Evolutionary conservation across 1,140 invertebrate species (phyloP).

Genomic region (Helicoverpa armigera): DNA sequence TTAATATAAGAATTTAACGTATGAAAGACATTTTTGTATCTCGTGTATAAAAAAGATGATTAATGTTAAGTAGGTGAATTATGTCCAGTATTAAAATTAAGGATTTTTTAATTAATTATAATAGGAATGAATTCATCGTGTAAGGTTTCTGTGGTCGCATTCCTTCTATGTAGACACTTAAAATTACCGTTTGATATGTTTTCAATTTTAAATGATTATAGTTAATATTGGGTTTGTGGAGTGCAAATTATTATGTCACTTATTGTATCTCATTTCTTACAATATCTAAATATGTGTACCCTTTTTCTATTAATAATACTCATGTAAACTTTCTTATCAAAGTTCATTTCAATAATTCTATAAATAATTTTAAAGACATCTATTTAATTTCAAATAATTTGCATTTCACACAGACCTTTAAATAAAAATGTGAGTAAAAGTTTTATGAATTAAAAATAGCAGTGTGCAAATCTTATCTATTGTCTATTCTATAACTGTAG

Average conservation of each 20-base stretch:
- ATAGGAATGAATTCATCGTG: conserved; percentile 47
- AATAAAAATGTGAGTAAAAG: conserved; percentile 22
- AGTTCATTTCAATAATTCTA: not conserved
- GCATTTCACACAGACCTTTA: conserved; percentile 22
- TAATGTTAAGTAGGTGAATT: conserved; percentile 50
- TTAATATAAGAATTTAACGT: conserved; percentile 51
- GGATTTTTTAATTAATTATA: conserved; percentile 42
- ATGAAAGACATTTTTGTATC: conserved; percentile 65
- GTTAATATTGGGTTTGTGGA: conserved; percentile 20
- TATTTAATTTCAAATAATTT: not conserved
- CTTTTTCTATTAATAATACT: not conserved
- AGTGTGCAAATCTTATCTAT: conserved; percentile 38
- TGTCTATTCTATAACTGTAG: conserved; percentile 27
- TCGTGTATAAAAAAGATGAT: conserved; percentile 32
- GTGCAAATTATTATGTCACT: not conserved
- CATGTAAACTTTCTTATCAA: not conserved
- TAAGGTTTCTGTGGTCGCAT: conserved; percentile 53
- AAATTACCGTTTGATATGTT: conserved; percentile 40
- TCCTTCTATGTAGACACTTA: conserved; percentile 46
- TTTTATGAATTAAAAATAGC: conserved; percentile 37
- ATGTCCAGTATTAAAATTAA: conserved; percentile 61
- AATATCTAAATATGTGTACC: not conserved
- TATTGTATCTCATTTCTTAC: not conserved
- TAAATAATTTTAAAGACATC: not conserved
- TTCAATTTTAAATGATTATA: conserved; percentile 34